Conservation (phyloP, 2,888 invertebrate species). For the Hermaeophaga mercurialis region DNA sequence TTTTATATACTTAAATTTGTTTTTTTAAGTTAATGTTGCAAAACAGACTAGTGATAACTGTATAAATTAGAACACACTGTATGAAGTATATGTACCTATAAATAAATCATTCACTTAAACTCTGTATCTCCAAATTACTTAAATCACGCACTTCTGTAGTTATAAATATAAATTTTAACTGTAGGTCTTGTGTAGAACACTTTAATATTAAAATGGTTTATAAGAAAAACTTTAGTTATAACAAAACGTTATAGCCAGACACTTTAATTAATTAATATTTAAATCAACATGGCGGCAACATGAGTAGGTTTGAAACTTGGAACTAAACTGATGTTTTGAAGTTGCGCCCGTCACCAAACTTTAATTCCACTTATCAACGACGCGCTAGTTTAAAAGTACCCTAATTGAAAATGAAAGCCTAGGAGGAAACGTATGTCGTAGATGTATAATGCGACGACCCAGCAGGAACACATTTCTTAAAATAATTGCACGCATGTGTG, state of each 20-base stretch:
- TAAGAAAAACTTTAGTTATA: too few relatives aligned
- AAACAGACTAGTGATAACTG: too few relatives aligned
- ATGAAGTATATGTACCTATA: too few relatives aligned
- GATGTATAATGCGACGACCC: not conserved
- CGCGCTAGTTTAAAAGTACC: not conserved
- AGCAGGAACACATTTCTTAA: conserved; percentile 37
- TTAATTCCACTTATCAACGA: conserved; percentile 2
- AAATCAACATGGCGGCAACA: conserved; percentile 21
- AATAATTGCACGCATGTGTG: conserved; percentile 45
- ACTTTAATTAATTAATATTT: conserved; percentile 17
- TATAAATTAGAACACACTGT: too few relatives aligned
- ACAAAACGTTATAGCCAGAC: conserved; percentile 7
- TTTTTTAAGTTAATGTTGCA: too few relatives aligned
- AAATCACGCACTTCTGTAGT: not conserved
- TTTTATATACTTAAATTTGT: too few relatives aligned
- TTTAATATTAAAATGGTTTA: too few relatives aligned
- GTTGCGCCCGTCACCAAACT: conserved; percentile 26
- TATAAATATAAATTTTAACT: not conserved
- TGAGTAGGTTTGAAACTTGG: conserved; percentile 16
- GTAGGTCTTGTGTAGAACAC: not conserved
- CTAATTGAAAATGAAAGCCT: not conserved
- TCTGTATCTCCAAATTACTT: not conserved
- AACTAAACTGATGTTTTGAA: conserved; percentile 4
- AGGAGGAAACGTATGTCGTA: conserved; percentile 28
- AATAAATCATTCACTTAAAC: not conserved